phyloP scores from a whole-genome alignment of 2,113 vertebrate genomes.

The Sceloporus undulatus region DNA sequence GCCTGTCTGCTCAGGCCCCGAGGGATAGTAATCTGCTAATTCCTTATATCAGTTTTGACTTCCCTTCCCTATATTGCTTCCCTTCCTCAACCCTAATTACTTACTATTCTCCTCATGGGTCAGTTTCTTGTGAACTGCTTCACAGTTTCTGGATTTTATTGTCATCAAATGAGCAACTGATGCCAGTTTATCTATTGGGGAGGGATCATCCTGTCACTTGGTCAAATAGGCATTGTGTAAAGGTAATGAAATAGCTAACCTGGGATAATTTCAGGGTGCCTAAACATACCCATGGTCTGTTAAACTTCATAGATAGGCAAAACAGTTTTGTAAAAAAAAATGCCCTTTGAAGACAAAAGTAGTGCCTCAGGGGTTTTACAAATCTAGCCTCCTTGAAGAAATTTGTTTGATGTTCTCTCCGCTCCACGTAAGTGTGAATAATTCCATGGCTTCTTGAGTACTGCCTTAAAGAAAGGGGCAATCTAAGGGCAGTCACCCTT shows the following conservation, averaged over 20 bases:
- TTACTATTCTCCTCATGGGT: not conserved
- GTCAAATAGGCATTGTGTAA: not conserved
- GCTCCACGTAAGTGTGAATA: not conserved
- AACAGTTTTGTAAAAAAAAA: not conserved
- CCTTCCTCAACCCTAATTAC: not conserved
- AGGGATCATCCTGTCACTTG: not conserved
- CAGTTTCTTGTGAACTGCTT: not conserved
- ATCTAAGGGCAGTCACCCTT: not conserved
- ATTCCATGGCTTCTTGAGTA: not conserved
- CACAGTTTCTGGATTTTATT: not conserved
- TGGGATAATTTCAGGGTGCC: not conserved
- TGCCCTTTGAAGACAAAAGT: slow-evolving; percentile 1
- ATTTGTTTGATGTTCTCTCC: slow-evolving; percentile 1
- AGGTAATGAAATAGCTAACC: not conserved
- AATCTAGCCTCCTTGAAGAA: not conserved
- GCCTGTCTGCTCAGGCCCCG: no score
- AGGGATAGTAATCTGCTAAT: not conserved
- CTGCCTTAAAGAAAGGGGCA: not conserved
- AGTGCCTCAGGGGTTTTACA: not conserved
- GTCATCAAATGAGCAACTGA: no score
- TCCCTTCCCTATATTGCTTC: not conserved
- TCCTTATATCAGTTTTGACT: not conserved
- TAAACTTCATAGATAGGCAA: not conserved
- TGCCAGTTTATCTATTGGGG: not conserved
- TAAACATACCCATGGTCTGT: not conserved